Conservation (phyloP, 2,113 vertebrate genomes). For the Argyrosomus japonicus region DNA sequence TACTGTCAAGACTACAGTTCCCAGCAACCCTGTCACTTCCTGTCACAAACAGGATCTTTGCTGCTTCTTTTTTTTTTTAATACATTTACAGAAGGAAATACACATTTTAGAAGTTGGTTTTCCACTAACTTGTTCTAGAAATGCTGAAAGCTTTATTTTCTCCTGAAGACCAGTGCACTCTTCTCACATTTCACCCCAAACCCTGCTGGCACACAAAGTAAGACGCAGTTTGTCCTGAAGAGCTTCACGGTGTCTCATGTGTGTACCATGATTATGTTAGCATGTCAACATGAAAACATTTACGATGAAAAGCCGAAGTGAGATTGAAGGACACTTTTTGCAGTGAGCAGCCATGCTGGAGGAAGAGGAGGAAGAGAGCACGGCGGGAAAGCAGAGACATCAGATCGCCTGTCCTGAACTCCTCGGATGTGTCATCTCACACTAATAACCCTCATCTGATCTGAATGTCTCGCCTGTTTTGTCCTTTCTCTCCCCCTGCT, state of each 20-base stretch:
- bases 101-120: neutral
- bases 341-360: neutral
- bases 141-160: neutral
- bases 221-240: neutral
- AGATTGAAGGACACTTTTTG: conserved; percentile 15
- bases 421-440: conserved; percentile 57
- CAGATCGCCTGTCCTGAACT: conserved; percentile 54
- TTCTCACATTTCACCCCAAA: neutral
- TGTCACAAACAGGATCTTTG: too few relatives aligned
- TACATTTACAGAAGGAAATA: neutral
- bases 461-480: conserved; percentile 44
- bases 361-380: neutral
- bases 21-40: neutral
- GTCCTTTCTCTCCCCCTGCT: conserved; percentile 1
- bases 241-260: neutral
- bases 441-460: conserved; percentile 71
- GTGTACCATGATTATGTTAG: neutral
- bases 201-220: neutral
- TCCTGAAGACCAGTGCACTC: neutral
- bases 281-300: too few relatives aligned
- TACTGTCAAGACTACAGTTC: neutral
- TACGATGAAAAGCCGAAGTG: neutral
- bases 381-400: conserved; percentile 26
- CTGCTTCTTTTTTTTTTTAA: neutral
- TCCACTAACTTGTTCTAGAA: neutral